Conservation (phyloP, 1,140 invertebrate genomes). For the Drosophila pseudoananassae region DNA sequence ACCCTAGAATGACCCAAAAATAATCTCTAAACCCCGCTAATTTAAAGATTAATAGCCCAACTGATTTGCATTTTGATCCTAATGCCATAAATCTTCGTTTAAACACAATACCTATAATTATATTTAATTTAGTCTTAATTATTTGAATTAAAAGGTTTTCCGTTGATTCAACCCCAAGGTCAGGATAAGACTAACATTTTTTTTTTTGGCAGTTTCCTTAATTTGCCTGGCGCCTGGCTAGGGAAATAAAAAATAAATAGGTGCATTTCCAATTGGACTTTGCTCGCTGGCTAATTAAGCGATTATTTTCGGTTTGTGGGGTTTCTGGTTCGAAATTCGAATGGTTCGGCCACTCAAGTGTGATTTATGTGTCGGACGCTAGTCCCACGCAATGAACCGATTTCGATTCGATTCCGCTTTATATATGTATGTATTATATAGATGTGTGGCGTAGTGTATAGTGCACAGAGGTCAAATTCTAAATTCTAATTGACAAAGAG, state of each 20-base stretch:
- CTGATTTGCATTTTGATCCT: not conserved
- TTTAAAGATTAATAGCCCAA: not conserved
- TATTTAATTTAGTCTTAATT: not conserved
- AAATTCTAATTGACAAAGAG: conserved; percentile 71
- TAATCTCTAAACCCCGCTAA: not conserved
- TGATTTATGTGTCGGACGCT: conserved; percentile 70
- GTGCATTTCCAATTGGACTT: conserved; percentile 49
- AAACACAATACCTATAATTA: not conserved
- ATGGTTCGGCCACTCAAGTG: conserved; percentile 56
- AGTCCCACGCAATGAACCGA: conserved; percentile 55
- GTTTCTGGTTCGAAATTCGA: conserved; percentile 25
- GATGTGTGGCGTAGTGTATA: not conserved
- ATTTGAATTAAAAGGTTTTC: not conserved
- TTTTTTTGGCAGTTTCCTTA: not conserved
- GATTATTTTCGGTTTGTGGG: conserved; percentile 44
- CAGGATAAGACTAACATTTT: not conserved
- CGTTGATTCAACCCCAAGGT: conserved; percentile 2
- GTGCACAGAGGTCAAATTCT: conserved; percentile 65
- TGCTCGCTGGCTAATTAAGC: conserved; percentile 56
- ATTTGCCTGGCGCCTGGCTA: conserved; percentile 14
- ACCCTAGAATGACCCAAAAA: not conserved
- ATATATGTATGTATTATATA: not conserved
- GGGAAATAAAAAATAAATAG: not conserved
- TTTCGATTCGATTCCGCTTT: conserved; percentile 29
- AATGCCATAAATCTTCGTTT: not conserved